Conservation (phyloP, 2,113 vertebrate species). For the Chaetura pelagica region DNA sequence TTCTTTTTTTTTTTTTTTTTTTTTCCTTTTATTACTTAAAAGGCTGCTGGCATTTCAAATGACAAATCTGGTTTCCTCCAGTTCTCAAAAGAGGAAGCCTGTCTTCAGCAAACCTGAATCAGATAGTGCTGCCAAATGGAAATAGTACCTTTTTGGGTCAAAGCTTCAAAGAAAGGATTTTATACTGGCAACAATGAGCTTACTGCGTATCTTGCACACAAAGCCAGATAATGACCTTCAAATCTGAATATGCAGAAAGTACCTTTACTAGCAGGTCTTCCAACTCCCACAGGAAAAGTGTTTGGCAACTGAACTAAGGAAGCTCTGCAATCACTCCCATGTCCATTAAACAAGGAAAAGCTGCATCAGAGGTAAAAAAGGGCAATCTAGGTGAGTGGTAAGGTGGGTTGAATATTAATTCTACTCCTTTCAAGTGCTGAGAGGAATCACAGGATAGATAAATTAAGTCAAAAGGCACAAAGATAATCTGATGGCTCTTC, state of each 20-base stretch:
- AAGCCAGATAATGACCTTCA: background rate
- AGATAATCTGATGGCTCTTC: background rate
- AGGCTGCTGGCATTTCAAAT: slow-evolving; percentile 47
- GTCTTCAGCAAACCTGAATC: slow-evolving; percentile 27
- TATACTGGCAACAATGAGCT: background rate
- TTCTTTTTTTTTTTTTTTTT: background rate
- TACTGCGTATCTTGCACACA: background rate
- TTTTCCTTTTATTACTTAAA: background rate
- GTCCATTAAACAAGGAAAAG: background rate
- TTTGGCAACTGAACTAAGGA: background rate
- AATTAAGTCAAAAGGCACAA: background rate
- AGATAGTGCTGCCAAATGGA: slow-evolving; percentile 23
- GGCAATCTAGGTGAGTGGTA: background rate
- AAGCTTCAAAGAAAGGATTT: background rate
- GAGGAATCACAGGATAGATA: background rate
- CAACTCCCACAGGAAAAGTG: background rate
- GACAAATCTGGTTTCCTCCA: slow-evolving; percentile 39
- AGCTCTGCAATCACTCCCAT: background rate
- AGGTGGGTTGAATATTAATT: background rate
- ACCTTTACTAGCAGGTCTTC: background rate
- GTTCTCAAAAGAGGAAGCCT: slow-evolving; percentile 60
- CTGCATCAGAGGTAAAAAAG: background rate
- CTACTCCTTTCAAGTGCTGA: background rate
- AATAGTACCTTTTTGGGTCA: background rate
- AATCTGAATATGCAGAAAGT: background rate